phyloP scores from a whole-genome alignment of 2,113 vertebrate genomes.

The Sander vitreus region DNA sequence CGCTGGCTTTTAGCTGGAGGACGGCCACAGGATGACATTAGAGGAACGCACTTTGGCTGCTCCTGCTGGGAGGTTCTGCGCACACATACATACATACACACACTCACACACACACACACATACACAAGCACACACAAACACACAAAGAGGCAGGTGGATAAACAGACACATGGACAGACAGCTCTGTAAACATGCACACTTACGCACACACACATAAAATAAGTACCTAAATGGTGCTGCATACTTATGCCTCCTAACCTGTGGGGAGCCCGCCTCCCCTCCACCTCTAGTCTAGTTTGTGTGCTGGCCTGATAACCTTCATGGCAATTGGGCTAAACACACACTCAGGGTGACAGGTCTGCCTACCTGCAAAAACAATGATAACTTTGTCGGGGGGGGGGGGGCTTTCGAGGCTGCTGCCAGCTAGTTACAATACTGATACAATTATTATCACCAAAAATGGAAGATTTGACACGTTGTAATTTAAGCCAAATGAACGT shows the following conservation, averaged over 20 bases:
- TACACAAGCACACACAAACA: conserved; percentile 47
- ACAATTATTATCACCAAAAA: conserved; percentile 41
- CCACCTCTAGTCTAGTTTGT: conserved; percentile 65
- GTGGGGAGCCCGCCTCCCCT: conserved; percentile 70
- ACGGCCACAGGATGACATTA: conserved; percentile 78
- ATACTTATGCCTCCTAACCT: conserved; percentile 78
- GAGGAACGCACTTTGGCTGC: conserved; percentile 77
- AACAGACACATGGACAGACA: conserved; percentile 58
- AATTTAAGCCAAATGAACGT: conserved; percentile 32
- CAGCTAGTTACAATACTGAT: conserved; percentile 29
- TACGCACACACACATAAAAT: conserved; percentile 49
- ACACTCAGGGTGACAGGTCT: conserved; percentile 62
- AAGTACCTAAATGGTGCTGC: conserved; percentile 61
- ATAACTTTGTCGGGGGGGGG: conserved; percentile 59
- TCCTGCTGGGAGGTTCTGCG: conserved; percentile 71
- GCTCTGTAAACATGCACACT: conserved; percentile 40
- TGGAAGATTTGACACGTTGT: conserved; percentile 34
- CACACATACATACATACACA: conserved; percentile 37
- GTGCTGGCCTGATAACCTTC: conserved; percentile 81
- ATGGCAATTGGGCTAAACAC: conserved; percentile 73
- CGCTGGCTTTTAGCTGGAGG: conserved; percentile 79
- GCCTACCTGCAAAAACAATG: conserved; percentile 74
- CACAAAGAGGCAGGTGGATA: conserved; percentile 38
- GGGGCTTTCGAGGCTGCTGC: conserved; percentile 37
- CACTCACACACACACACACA: conserved; percentile 44